phyloP scores from a whole-genome alignment of 2,113 vertebrate species.

The Laticauda laticaudata region DNA sequence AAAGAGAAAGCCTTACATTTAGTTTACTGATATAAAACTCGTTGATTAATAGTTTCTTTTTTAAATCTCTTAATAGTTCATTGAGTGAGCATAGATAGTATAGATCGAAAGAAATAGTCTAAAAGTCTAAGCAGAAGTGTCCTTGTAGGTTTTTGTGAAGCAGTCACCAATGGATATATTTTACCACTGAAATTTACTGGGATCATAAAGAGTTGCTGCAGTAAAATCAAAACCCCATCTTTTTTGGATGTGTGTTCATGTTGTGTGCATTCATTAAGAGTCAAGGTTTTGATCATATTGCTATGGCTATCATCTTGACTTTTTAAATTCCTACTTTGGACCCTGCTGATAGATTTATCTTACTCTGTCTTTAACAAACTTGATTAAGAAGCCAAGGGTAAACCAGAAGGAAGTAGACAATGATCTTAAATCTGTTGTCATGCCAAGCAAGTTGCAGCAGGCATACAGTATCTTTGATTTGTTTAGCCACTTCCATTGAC shows the following conservation, averaged over 20 bases:
- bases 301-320: not conserved
- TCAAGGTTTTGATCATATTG: not conserved
- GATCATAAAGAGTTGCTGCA: not conserved
- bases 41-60: not conserved
- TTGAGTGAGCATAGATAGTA: not conserved
- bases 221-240: not conserved
- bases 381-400: not conserved
- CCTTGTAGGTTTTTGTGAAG: not conserved
- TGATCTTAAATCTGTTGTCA: not conserved
- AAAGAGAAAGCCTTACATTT: not conserved
- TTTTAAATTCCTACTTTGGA: not conserved
- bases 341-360: not conserved
- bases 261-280: not conserved
- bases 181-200: not conserved
- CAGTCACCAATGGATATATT: not conserved
- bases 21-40: not conserved
- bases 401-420: not conserved
- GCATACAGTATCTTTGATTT: not conserved
- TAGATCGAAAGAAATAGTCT: not conserved
- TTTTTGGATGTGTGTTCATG: not conserved
- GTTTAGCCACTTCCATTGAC: not conserved
- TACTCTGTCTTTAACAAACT: not conserved
- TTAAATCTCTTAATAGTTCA: not conserved
- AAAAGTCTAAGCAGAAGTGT: not conserved
- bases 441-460: not conserved